Conservation (phyloP, 2,888 invertebrate genomes). For the Conchocele bisecta region DNA sequence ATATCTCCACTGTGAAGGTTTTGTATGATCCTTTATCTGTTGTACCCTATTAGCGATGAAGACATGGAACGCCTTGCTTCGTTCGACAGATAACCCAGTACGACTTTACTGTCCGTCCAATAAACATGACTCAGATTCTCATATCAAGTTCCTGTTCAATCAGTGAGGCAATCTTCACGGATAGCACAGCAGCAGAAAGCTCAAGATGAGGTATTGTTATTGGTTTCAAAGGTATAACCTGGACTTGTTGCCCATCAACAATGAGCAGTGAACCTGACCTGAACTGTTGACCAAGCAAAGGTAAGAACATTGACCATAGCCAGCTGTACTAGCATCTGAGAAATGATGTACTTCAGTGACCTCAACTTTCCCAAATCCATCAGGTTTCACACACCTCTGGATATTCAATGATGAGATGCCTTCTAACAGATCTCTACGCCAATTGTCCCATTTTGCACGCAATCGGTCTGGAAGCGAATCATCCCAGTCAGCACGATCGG, state of each 20-base stretch:
- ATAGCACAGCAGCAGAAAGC: conserved; percentile 50
- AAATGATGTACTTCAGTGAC: conserved; percentile 9
- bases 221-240: conserved; percentile 43
- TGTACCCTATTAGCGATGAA: conserved; percentile 64
- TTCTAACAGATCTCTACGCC: conserved; percentile 31
- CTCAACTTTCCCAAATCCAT: conserved; percentile 36
- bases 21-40: conserved; percentile 43
- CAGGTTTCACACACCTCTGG: conserved; percentile 47
- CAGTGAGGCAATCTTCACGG: conserved; percentile 43
- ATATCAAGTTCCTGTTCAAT: conserved; percentile 42
- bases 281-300: neutral
- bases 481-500: conserved; percentile 46
- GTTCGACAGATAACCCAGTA: conserved; percentile 60
- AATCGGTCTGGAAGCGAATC: conserved; percentile 39
- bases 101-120: conserved; percentile 60
- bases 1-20: conserved; percentile 56
- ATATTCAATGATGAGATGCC: conserved; percentile 16
- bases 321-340: conserved; percentile 26
- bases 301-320: conserved; percentile 4
- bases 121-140: too few relatives aligned
- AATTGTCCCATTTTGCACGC: neutral
- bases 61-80: conserved; percentile 57
- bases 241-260: conserved; percentile 29
- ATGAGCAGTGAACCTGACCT: conserved; percentile 4
- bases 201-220: conserved; percentile 53